Evolutionary conservation across 1,140 invertebrate species (phyloP), one percentile per base, ranked within the genome.

Genomic region (Bradynema listronoti): DNA sequence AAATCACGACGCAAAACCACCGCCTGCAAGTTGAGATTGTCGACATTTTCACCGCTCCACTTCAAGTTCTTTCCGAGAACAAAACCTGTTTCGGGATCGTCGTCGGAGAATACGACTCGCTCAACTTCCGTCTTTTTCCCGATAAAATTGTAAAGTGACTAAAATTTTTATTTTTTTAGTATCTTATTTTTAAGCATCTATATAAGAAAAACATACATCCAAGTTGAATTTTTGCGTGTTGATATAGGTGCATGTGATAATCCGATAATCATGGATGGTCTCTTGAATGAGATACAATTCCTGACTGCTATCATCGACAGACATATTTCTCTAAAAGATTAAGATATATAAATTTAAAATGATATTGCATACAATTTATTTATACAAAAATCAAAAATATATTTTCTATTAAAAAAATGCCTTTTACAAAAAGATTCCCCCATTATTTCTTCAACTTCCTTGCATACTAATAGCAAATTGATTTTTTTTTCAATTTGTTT

Each of bases 141-240:
- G n/a, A 98, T 78, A 66, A 97, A 91, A 79, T 97, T 97, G 76
- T 90, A 88, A 0, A 98, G 86, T 93, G 92, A 97, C 65, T 67
- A 16, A 69, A 71, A 66, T 19, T 24, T 29, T 32, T n/a, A n/a
- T n/a, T n/a, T n/a, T n/a, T n/a, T n/a, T n/a, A 2, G 2, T 25
- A 39, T 30, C 33, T 11, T 58, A 41, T 25, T 2, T n/a, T 6
- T 52, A 6, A 33, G 24, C 32, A 22, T 49, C 34, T 33, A 67
- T 16, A 41, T 19, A 39, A 47, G 52, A 39, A 25, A 34, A 49
- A 52, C 27, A 16, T 3, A 67, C 62, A 22, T 32, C 51, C n/a
- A 65, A 29, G 25, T 59, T n/a, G 83, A 56, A 34, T 11, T 39
- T 84, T 83, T 16, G 82, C 80, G 45, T 85, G 78, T 36, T 25